Percentiles rank a stretch among this genome's conserved stretches.
Conservation (phyloP, 2,888 invertebrate species). For the Macrosoma leucophasiata region DNA sequence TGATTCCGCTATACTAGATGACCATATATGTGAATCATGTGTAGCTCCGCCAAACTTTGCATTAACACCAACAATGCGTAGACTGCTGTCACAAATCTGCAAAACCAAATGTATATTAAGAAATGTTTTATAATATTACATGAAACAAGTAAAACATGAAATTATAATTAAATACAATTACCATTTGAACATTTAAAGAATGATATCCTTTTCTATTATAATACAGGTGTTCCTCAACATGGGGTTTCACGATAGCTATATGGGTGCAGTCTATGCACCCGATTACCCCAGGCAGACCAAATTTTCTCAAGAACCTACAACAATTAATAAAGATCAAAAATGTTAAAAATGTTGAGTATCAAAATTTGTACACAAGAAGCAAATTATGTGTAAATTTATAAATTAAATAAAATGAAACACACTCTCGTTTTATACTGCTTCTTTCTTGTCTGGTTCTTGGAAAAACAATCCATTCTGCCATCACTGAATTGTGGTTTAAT, state of each 20-base stretch:
- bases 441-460: constrained; percentile 17
- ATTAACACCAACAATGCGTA: constrained; percentile 18
- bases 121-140: neutral
- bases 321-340: neutral
- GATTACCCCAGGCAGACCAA: neutral
- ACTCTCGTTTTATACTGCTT: constrained; percentile 16
- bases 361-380: too few species aligned
- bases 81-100: constrained; percentile 18
- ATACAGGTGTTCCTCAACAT: neutral
- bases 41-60: constrained; percentile 23
- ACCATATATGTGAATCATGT: constrained; percentile 17
- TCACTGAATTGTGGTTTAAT: constrained; percentile 5
- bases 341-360: neutral
- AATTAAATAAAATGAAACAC: too few species aligned
- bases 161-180: neutral
- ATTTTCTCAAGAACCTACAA: neutral
- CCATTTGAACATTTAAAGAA: neutral
- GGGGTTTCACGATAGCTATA: neutral
- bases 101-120: constrained; percentile 3
- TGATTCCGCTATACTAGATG: constrained; percentile 5
- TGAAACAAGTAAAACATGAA: neutral
- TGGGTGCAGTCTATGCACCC: neutral
- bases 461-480: constrained; percentile 14
- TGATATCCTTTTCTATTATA: neutral
- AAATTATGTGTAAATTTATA: too few species aligned